Percentiles rank a stretch among this genome's conserved stretches.
Conservation (phyloP, 2,113 vertebrate genomes). For the Alethe castanea region DNA sequence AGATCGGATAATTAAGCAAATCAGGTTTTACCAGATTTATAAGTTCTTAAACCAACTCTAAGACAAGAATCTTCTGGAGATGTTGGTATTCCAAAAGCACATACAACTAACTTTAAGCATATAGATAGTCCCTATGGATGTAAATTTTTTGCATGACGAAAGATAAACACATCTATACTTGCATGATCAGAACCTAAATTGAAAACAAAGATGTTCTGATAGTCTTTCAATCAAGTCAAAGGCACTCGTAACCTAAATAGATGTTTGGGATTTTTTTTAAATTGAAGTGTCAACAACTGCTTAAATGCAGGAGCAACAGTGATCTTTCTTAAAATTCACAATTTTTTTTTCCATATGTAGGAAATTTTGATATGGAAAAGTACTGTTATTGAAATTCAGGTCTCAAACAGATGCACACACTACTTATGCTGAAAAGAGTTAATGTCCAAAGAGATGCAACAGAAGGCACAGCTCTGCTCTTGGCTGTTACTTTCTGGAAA, state of each 20-base stretch:
- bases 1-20: neutral
- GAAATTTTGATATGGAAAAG: neutral
- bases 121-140: neutral
- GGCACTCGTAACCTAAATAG: neutral
- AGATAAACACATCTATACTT: neutral
- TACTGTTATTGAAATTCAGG: neutral
- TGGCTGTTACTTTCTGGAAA: neutral
- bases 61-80: neutral
- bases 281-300: neutral
- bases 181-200: neutral
- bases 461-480: neutral
- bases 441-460: neutral
- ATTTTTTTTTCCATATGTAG: rapidly evolving
- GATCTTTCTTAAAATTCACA: neutral
- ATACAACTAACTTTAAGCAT: neutral
- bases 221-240: neutral
- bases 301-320: neutral
- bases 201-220: neutral
- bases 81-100: neutral
- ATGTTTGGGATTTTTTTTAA: neutral
- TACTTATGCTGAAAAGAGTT: neutral
- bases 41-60: neutral
- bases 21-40: neutral
- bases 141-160: neutral
- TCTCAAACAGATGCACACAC: neutral